These are phyloP conservation scores for Alentia gelatinosa DNA, from an alignment of 2,888 invertebrate genomes.

Conservation along the genomic window DNA sequence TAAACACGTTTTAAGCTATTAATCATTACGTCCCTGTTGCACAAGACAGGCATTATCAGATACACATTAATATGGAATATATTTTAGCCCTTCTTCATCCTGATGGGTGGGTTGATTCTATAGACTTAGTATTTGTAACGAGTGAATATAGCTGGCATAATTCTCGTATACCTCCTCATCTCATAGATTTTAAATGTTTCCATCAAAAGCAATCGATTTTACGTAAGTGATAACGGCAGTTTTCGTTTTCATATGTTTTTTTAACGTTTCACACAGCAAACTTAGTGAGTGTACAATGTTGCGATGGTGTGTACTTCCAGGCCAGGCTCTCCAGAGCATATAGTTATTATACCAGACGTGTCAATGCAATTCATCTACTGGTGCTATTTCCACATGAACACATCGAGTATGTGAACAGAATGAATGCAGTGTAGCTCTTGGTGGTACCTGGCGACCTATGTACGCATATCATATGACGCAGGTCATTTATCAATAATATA, in stretches of 20 bases:
- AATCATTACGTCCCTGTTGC: slow-evolving; percentile 1
- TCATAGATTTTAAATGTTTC: slow-evolving; percentile 17
- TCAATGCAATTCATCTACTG: slow-evolving; percentile 41
- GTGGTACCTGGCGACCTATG: background rate
- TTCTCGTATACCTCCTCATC: background rate
- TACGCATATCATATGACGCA: no score
- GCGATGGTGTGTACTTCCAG: background rate
- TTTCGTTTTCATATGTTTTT: background rate
- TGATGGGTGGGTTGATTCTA: background rate
- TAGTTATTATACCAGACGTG: background rate
- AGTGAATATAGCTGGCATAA: background rate
- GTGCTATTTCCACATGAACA: slow-evolving; percentile 46
- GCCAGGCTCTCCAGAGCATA: background rate
- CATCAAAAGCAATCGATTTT: background rate
- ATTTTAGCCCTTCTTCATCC: no score
- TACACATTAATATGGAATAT: no score
- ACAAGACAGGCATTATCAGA: background rate
- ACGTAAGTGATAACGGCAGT: background rate
- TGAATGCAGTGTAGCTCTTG: slow-evolving; percentile 10
- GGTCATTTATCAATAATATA: no score
- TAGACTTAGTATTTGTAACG: background rate
- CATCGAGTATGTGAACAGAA: slow-evolving; percentile 43
- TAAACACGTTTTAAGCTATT: slow-evolving; percentile 25
- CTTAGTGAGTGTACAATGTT: background rate
- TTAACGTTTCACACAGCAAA: background rate